A percentile compares a stretch with the other conserved stretches of the same genome.
phyloP scores from a whole-genome alignment of 2,888 invertebrate species.

The Tryphoninae sp. region DNA sequence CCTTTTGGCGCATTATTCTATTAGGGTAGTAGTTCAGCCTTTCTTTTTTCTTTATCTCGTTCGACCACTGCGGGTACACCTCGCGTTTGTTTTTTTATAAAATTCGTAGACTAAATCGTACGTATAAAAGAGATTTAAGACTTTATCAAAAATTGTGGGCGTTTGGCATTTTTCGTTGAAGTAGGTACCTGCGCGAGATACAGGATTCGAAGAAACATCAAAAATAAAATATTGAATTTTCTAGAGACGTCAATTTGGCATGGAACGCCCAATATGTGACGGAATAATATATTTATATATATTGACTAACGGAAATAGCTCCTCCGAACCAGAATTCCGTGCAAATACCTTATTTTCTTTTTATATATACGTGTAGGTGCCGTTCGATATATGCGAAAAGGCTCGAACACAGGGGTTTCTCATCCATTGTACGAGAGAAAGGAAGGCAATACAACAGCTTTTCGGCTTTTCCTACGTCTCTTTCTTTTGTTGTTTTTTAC shows the following conservation, averaged over 20 bases:
- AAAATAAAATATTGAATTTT: too few relatives aligned
- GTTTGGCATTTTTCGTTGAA: too few relatives aligned
- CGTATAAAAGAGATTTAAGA: neutral
- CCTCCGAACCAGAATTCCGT: constrained; percentile 40
- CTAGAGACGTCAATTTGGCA: too few relatives aligned
- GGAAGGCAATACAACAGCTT: constrained; percentile 1
- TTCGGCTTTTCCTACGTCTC: neutral
- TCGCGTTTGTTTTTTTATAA: neutral
- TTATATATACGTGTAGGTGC: neutral
- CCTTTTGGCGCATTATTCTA: neutral
- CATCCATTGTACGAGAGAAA: constrained; percentile 31
- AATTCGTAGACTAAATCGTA: neutral
- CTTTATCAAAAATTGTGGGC: too few relatives aligned
- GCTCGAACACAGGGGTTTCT: constrained; percentile 25
- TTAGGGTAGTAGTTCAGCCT: too few relatives aligned
- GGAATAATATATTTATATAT: neutral
- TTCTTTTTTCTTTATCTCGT: too few relatives aligned
- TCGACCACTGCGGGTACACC: too few relatives aligned
- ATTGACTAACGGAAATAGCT: constrained; percentile 34
- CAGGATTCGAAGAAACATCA: too few relatives aligned
- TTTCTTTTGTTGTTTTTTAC: neutral
- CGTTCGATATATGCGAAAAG: constrained; percentile 4
- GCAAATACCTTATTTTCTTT: constrained; percentile 23
- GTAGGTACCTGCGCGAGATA: too few relatives aligned
- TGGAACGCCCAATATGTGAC: too few relatives aligned